These are phyloP conservation scores for Cataglyphis rosenhaueri DNA, from an alignment of 2,888 invertebrate species.

Conservation along the genomic window DNA sequence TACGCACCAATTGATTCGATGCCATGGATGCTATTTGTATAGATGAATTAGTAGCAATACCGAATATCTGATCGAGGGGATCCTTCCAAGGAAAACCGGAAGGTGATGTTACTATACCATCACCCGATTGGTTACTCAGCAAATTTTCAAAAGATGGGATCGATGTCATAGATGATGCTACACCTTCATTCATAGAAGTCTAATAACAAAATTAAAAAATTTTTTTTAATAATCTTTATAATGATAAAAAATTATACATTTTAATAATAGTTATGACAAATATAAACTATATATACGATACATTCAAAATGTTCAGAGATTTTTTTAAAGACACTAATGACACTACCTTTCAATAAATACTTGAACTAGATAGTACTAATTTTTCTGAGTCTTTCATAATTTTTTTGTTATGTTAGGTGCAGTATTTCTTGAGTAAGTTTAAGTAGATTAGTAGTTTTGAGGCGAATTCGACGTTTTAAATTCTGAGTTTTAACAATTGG, in stretches of 20 bases:
- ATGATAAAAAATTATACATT: not conserved
- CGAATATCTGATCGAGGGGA: slow-evolving; percentile 83
- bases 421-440: too few species aligned
- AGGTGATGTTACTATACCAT: slow-evolving; percentile 77
- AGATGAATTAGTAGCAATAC: slow-evolving; percentile 82
- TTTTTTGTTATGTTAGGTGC: too few species aligned
- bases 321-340: too few species aligned
- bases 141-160: slow-evolving; percentile 77
- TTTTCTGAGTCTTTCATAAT: too few species aligned
- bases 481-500: too few species aligned
- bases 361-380: too few species aligned
- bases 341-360: too few species aligned
- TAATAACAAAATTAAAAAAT: slow-evolving; percentile 58
- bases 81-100: slow-evolving; percentile 83
- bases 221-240: not conserved
- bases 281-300: not conserved
- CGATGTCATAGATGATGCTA: slow-evolving; percentile 65
- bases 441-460: too few species aligned
- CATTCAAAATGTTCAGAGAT: too few species aligned
- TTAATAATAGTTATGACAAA: not conserved
- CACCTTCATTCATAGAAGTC: slow-evolving; percentile 76
- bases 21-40: slow-evolving; percentile 81
- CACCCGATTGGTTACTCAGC: slow-evolving; percentile 69
- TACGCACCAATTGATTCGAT: slow-evolving; percentile 80
- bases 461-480: too few species aligned